Conservation (phyloP, 1,140 invertebrate species). For the Pomacea maculata region DNA sequence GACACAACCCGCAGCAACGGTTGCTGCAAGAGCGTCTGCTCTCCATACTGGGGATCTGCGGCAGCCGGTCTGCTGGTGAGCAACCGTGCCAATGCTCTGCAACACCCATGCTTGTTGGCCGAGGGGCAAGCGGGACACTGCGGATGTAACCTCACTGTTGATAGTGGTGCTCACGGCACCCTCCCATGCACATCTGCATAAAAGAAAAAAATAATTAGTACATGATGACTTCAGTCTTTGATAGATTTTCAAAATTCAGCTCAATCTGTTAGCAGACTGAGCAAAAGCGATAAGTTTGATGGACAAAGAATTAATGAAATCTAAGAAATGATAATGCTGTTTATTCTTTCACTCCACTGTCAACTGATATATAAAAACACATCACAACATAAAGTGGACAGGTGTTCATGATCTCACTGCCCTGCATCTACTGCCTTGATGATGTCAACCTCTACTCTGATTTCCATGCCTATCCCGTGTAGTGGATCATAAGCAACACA, state of each 20-base stretch:
- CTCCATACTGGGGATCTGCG: neutral
- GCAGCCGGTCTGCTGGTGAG: neutral
- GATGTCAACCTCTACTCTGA: neutral
- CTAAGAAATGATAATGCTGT: no score
- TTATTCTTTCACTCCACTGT: no score
- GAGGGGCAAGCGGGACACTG: conserved; percentile 20
- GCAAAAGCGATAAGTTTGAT: no score
- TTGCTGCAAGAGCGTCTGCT: neutral
- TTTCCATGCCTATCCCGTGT: neutral
- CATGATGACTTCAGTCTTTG: neutral
- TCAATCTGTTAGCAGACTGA: no score
- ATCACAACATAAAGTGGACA: no score
- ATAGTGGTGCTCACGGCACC: conserved; percentile 13
- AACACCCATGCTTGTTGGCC: conserved; percentile 7
- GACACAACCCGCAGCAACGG: conserved; percentile 9
- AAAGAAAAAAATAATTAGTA: neutral
- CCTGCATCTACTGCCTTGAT: neutral
- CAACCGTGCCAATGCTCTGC: conserved; percentile 2
- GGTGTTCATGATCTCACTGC: neutral
- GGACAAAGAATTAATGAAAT: no score
- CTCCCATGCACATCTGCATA: conserved; percentile 7
- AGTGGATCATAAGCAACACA: neutral
- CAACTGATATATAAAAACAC: no score
- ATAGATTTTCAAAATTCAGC: neutral
- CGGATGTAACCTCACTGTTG: conserved; percentile 20